phyloP scores from a whole-genome alignment of 2,888 invertebrate species.

The Hypena proboscidalis region DNA sequence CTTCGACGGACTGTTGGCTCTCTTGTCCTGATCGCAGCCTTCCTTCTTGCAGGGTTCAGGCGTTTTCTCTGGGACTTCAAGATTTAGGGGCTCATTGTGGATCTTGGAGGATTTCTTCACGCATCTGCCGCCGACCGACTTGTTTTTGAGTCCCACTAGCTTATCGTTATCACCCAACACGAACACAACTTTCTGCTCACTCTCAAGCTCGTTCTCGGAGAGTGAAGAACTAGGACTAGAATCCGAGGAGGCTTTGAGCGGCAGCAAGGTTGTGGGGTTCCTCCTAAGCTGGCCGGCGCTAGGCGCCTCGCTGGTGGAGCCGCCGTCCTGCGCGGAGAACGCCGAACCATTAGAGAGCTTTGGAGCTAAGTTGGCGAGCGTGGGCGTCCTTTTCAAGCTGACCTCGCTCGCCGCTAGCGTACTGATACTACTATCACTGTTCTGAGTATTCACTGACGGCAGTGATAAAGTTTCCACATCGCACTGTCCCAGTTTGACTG shows the following conservation, averaged over 20 bases:
- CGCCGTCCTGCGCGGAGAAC: constrained; percentile 42
- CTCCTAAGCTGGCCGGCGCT: constrained; percentile 57
- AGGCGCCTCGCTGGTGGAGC: constrained; percentile 49
- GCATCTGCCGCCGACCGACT: constrained; percentile 70
- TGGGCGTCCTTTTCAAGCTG: constrained; percentile 66
- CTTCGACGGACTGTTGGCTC: constrained; percentile 67
- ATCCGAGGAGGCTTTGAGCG: constrained; percentile 63
- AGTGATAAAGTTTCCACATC: constrained; percentile 50
- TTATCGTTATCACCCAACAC: constrained; percentile 90
- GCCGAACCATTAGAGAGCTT: constrained; percentile 73
- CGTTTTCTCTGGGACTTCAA: constrained; percentile 46
- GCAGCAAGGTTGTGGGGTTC: constrained; percentile 64
- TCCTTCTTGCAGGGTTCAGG: constrained; percentile 52
- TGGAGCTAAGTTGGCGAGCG: constrained; percentile 65
- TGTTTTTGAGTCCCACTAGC: constrained; percentile 87
- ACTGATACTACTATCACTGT: constrained; percentile 66
- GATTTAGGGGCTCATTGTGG: constrained; percentile 52
- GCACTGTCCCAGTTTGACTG: constrained; percentile 41
- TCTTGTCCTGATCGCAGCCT: constrained; percentile 52
- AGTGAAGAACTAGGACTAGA: constrained; percentile 68
- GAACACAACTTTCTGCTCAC: constrained; percentile 86
- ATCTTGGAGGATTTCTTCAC: constrained; percentile 74
- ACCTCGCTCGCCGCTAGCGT: constrained; percentile 63
- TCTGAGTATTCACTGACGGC: constrained; percentile 59
- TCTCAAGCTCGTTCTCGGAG: constrained; percentile 58